A percentile compares a stretch with the other conserved stretches of the same genome.
Conservation (phyloP, 2,888 invertebrate genomes). For the Orgyia antiqua region DNA sequence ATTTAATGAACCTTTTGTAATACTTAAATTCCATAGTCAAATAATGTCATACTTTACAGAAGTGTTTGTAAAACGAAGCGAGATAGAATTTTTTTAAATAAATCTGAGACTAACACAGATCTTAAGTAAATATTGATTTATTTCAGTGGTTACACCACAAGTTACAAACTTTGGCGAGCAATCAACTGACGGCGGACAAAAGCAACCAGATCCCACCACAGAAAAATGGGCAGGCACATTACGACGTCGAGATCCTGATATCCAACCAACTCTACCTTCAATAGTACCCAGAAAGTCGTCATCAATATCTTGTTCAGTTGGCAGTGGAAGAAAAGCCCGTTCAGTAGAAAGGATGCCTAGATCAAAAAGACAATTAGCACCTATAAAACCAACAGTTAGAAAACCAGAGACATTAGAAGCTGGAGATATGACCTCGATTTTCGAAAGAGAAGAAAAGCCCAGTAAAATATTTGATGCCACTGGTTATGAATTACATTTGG, state of each 20-base stretch:
- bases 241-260: constrained; percentile 80
- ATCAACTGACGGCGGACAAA: constrained; percentile 44
- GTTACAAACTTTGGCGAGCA: constrained; percentile 37
- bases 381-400: constrained; percentile 54
- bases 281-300: constrained; percentile 72
- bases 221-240: constrained; percentile 85
- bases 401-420: constrained; percentile 56
- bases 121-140: too few relatives aligned
- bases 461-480: constrained; percentile 80
- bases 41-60: too few relatives aligned
- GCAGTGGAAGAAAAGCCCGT: constrained; percentile 58
- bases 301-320: constrained; percentile 55
- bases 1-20: too few relatives aligned
- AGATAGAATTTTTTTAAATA: too few relatives aligned
- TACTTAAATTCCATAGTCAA: too few relatives aligned
- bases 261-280: constrained; percentile 81
- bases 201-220: constrained; percentile 64
- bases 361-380: constrained; percentile 44
- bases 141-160: constrained; percentile 65
- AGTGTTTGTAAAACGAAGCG: too few relatives aligned
- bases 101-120: too few relatives aligned
- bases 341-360: constrained; percentile 65
- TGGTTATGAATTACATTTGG: constrained; percentile 86
- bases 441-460: constrained; percentile 63
- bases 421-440: constrained; percentile 41